Base-by-base conservation (phyloP, 2,888 invertebrate genomes). In the Acronicta alni region DNA sequence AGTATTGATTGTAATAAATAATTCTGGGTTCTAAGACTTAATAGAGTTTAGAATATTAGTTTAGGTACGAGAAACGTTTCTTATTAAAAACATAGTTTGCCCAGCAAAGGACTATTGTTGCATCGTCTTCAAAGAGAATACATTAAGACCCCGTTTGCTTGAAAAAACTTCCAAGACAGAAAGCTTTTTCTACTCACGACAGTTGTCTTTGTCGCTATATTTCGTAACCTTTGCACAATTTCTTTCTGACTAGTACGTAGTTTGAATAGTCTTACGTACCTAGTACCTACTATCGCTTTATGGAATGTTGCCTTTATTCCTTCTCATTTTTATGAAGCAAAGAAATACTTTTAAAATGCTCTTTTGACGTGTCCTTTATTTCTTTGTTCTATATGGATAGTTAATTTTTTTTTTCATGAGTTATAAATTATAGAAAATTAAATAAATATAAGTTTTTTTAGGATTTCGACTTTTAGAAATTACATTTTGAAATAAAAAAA, bases 71-170 rank as follows among this genome's bases (percentile, higher is more conserved):
- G 26, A 43, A 43, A 68, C 26, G 8, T 14, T 16, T 63, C 39
- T 15, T 20, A 23, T 12, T 30, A 30, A 18, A 16, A 63, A 65
- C 7, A 26, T 10, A 15, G n/a, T 26, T 15, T n/a, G 18, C 7
- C 9, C 12, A n/a, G 10, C 23, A 38, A 32, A 55, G 17, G 35
- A 42, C 35, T 63, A 55, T 44, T 48, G 56, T 64, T 47, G 48
- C 41, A 23, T 55, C 30, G 56, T 54, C 64, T 38, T 37, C 18
- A 65, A 55, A 70, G 39, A 63, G 63, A 63, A 62, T 69, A 41
- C 45, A 54, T 69, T 51, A 57, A 45, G n/a, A 4, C 30, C 14
- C 32, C 38, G 43, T 43, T 45, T 47, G 35, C 39, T 55, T 18
- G 37, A 12, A 55, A 26, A 41, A 54, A 41, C 65, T 56, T 47